Evolutionary conservation across 2,113 vertebrate species (phyloP).

Genomic region (Chaetops frenatus): DNA sequence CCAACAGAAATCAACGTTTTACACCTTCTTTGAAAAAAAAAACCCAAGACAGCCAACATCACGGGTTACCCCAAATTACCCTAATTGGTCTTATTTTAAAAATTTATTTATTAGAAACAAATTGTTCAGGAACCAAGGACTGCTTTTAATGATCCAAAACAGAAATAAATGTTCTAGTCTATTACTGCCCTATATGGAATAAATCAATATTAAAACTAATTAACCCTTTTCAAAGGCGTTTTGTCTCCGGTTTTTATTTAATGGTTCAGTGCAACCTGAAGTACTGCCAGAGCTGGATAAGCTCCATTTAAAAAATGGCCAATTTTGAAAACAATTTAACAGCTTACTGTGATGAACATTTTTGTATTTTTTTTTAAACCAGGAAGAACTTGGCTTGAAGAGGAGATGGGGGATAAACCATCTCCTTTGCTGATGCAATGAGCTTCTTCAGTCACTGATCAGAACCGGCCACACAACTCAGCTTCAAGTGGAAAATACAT

Average conservation of each 20-base stretch:
- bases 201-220: constrained; percentile 99
- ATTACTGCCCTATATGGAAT: constrained; percentile 86
- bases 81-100: constrained; percentile 32
- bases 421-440: neutral
- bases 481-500: neutral
- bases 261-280: constrained; percentile 88
- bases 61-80: neutral
- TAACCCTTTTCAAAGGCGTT: constrained; percentile 96
- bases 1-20: neutral
- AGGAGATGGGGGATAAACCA: neutral
- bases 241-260: constrained; percentile 89
- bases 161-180: constrained; percentile 75
- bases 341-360: constrained; percentile 71
- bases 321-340: constrained; percentile 81
- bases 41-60: neutral
- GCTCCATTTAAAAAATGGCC: constrained; percentile 88
- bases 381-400: constrained; percentile 19
- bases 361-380: neutral
- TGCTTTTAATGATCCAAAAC: constrained; percentile 75
- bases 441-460: neutral
- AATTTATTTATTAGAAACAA: constrained; percentile 28
- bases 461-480: neutral
- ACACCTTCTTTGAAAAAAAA: neutral
- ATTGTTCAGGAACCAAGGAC: constrained; percentile 63
- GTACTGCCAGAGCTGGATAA: constrained; percentile 90